Base-by-base conservation (phyloP, 2,797 vertebrate genomes). In the Anguilla obscura region DNA sequence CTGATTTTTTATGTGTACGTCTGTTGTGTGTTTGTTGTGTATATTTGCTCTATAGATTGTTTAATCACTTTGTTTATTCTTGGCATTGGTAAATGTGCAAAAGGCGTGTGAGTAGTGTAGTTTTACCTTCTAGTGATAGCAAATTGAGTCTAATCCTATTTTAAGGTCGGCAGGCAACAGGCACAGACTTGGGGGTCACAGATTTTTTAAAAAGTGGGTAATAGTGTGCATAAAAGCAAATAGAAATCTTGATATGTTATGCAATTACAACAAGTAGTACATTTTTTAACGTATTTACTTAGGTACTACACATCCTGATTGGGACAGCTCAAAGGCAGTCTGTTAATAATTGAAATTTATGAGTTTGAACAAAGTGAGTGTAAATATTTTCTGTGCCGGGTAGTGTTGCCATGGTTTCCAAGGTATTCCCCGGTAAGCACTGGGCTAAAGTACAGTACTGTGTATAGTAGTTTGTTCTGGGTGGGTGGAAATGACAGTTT, bases 341-440 rank as follows among this genome's bases (percentile, higher is more conserved):
- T 82, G 79, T 50, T 45, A 82, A 82, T 82, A 82, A 79, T 82
- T 48, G 45, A 82, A 27, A 82, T 50, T 6, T 82, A 50, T 82
- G 79, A 24, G 45, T 50, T 76, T 82, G 45, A 82, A 50, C 79
- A 48, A 50, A 48, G 79, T 24, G 79, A 82, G 45, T 48, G 79
- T n/a, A 82, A 82, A 82, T 82, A 82, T 82, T 82, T 21, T 82
- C 24, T 16, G 40, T 82, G 79, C 79, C 1, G 40, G 10, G 45
- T n/a, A 21, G 74, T 24, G 33, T 82, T 50, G 45, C 79, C 45
- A 50, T 82, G 79, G 79, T 82, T 82, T 82, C 45, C 79, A 48
- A 45, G 45, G 24, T 82, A 48, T 48, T 82, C 79, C 40, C 3
- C 1, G 45, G 79, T n/a, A 80, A 40, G 76, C 36, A 45, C 16